Conservation (phyloP, 2,113 vertebrate species). For the Mustelus asterias region DNA sequence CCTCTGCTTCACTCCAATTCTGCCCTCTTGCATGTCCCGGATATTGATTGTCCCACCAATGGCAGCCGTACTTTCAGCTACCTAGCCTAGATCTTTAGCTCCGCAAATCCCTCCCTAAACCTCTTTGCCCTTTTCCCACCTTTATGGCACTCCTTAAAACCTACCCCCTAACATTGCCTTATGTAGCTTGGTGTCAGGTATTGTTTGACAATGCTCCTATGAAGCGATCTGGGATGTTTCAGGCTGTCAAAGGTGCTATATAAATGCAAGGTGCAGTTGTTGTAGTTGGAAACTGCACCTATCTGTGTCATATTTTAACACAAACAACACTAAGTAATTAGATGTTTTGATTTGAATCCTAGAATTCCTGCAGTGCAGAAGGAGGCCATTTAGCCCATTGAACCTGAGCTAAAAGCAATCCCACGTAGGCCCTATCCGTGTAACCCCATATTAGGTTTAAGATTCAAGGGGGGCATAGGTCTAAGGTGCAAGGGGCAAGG, state of each 20-base stretch:
- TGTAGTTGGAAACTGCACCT: neutral
- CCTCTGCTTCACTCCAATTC: neutral
- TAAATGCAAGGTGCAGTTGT: neutral
- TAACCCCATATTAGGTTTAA: too few relatives aligned
- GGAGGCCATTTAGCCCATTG: too few relatives aligned
- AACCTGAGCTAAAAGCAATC: too few relatives aligned
- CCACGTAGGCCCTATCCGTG: too few relatives aligned
- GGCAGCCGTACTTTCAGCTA: neutral
- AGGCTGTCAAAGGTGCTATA: neutral
- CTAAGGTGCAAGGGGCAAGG: too few relatives aligned
- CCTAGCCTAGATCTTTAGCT: neutral
- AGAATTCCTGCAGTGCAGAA: too few relatives aligned
- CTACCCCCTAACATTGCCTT: neutral
- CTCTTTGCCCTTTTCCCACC: neutral
- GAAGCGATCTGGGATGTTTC: neutral
- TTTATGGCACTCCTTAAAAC: neutral
- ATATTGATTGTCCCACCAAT: neutral
- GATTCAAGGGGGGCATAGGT: too few relatives aligned
- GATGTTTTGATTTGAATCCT: neutral
- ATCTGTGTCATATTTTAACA: neutral
- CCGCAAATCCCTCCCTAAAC: neutral
- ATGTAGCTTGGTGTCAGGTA: neutral
- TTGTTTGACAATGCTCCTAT: neutral
- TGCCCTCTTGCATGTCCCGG: neutral
- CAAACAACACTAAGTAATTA: neutral